Conservation (phyloP, 2,113 vertebrate species). For the Microcebus ravelobensis region DNA sequence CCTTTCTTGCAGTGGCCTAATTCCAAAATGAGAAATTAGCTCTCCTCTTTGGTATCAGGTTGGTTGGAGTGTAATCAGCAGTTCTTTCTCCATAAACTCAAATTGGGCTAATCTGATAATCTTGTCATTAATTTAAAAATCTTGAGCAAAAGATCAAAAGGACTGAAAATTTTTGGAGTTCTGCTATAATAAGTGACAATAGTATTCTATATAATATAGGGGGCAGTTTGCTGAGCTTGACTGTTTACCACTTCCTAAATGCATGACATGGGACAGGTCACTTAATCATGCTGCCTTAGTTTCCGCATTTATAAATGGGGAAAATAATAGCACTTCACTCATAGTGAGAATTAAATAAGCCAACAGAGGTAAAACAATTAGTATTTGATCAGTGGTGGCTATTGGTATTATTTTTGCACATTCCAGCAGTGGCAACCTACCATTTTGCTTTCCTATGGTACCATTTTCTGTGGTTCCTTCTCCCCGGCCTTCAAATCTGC, state of each 20-base stretch:
- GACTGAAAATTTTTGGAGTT: not conserved
- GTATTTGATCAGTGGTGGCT: not conserved
- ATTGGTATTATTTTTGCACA: not conserved
- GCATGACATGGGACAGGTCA: not conserved
- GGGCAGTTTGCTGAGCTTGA: not conserved
- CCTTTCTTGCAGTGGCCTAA: not conserved
- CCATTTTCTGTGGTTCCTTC: not conserved
- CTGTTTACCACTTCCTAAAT: not conserved
- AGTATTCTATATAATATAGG: not conserved
- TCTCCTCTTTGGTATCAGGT: not conserved
- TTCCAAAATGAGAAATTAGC: constrained; percentile 42
- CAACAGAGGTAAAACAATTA: not conserved
- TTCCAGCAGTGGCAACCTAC: rapidly evolving
- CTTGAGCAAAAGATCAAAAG: not conserved
- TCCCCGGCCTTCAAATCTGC: not conserved
- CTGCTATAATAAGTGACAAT: not conserved
- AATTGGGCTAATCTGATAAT: not conserved
- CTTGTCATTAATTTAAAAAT: not conserved
- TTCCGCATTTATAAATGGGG: not conserved
- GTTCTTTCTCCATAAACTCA: not conserved
- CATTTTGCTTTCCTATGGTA: not conserved
- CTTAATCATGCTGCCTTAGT: not conserved
- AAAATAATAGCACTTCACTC: not conserved
- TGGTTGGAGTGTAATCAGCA: not conserved
- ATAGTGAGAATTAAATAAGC: not conserved